phyloP scores from a whole-genome alignment of 2,888 invertebrate genomes.

The Clivina fossor region DNA sequence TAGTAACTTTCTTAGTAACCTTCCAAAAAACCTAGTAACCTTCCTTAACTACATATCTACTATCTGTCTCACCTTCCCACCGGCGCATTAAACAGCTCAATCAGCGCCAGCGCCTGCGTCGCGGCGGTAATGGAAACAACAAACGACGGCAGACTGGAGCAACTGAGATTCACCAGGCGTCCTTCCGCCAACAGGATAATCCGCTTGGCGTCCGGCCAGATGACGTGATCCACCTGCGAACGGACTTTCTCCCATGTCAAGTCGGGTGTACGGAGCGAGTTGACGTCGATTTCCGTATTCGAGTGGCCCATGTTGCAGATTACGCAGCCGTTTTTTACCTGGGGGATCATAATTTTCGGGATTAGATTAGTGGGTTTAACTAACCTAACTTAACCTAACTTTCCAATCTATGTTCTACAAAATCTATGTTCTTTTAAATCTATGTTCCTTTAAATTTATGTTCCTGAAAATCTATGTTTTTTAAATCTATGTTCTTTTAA shows the following conservation, averaged over 20 bases:
- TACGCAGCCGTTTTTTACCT: slow-evolving; percentile 89
- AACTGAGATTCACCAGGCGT: slow-evolving; percentile 91
- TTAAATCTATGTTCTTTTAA: too few relatives aligned
- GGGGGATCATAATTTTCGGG: too few relatives aligned
- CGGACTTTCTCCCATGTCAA: slow-evolving; percentile 96
- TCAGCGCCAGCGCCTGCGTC: slow-evolving; percentile 94
- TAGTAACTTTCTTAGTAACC: too few relatives aligned
- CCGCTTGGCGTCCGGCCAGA: slow-evolving; percentile 96
- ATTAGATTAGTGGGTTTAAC: too few relatives aligned
- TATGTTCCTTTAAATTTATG: too few relatives aligned
- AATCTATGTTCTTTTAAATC: too few relatives aligned
- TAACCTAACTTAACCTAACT: too few relatives aligned
- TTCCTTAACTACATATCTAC: too few relatives aligned
- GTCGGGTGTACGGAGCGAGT: slow-evolving; percentile 89
- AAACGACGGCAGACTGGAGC: slow-evolving; percentile 96
- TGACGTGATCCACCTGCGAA: slow-evolving; percentile 97
- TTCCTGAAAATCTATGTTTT: too few relatives aligned
- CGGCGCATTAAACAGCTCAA: slow-evolving; percentile 96
- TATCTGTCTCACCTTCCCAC: too few relatives aligned
- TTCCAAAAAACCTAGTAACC: too few relatives aligned
- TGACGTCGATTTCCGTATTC: slow-evolving; percentile 94
- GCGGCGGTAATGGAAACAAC: slow-evolving; percentile 97
- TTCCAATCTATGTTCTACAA: too few relatives aligned
- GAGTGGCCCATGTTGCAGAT: slow-evolving; percentile 98
- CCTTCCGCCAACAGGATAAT: slow-evolving; percentile 94